Conservation (phyloP, 2,113 vertebrate species). For the Trichechus manatus region DNA sequence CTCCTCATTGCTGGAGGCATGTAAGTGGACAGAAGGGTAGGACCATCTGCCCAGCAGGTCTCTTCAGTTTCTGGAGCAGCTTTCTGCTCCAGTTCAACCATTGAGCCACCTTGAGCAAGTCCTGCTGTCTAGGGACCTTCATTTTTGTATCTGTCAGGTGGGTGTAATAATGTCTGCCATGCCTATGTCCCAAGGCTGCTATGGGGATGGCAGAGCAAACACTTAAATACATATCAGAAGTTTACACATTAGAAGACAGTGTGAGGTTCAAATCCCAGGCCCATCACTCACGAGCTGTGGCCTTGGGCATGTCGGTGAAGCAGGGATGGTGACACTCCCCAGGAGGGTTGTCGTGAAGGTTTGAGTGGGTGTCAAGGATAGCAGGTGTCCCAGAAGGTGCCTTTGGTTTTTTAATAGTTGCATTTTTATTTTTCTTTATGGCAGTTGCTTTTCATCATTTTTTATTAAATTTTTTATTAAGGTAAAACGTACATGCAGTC, state of each 20-base stretch:
- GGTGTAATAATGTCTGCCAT: fast-evolving
- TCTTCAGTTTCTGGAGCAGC: not conserved
- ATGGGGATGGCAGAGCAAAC: fast-evolving
- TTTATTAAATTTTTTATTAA: not conserved
- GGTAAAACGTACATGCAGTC: not conserved
- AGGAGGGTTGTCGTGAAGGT: not conserved
- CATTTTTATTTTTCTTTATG: not conserved
- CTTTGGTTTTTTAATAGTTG: not conserved
- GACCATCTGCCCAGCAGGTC: not conserved
- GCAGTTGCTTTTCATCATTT: not conserved
- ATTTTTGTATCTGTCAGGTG: not conserved
- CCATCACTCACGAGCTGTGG: not conserved
- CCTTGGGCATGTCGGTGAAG: not conserved
- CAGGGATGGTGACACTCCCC: too few species aligned
- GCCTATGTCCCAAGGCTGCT: not conserved
- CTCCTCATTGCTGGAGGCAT: not conserved
- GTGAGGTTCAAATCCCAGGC: not conserved
- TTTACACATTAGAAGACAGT: not conserved
- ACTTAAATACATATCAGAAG: not conserved
- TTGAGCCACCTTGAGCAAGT: not conserved
- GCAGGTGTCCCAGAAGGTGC: not conserved
- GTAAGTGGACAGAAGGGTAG: not conserved
- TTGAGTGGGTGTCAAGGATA: too few species aligned
- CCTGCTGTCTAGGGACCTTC: not conserved
- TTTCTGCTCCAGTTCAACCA: not conserved